These are phyloP conservation scores for Pagrus major DNA, from an alignment of 2,113 vertebrate species.

Conservation along the genomic window DNA sequence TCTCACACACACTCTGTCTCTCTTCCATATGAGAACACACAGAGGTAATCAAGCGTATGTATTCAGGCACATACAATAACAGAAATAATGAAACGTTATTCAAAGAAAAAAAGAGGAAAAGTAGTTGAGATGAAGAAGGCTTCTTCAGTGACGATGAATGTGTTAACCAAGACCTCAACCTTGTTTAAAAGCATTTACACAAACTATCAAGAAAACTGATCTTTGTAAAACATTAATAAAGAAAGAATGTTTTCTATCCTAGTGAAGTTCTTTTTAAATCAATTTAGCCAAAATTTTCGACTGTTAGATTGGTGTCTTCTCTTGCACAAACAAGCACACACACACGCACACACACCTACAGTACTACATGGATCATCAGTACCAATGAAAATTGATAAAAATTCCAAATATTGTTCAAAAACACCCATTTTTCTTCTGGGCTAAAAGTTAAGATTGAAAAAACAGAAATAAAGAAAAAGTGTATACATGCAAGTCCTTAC, in stretches of 20 bases:
- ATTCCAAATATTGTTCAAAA: slow-evolving; percentile 70
- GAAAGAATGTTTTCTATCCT: slow-evolving; percentile 31
- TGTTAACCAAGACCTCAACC: slow-evolving; percentile 57
- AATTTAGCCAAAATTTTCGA: slow-evolving; percentile 44
- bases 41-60: slow-evolving; percentile 86
- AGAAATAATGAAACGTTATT: slow-evolving; percentile 49
- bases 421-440: slow-evolving; percentile 53
- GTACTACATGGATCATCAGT: slow-evolving; percentile 72
- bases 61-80: slow-evolving; percentile 84
- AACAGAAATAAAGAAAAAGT: slow-evolving; percentile 71
- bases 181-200: slow-evolving; percentile 62
- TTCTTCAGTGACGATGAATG: slow-evolving; percentile 55
- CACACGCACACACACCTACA: slow-evolving; percentile 59
- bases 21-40: slow-evolving; percentile 72
- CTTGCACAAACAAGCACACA: slow-evolving; percentile 56
- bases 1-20: slow-evolving; percentile 64
- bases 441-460: slow-evolving; percentile 68
- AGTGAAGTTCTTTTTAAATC: slow-evolving; percentile 24
- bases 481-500: slow-evolving; percentile 81
- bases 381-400: slow-evolving; percentile 71
- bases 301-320: slow-evolving; percentile 57
- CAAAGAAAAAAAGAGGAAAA: slow-evolving; percentile 52
- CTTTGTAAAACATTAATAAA: slow-evolving; percentile 43
- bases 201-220: slow-evolving; percentile 64
- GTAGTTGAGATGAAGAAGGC: slow-evolving; percentile 48